These are phyloP conservation scores for Spermophilus dauricus DNA, from an alignment of 2,113 vertebrate genomes.

Conservation along the genomic window DNA sequence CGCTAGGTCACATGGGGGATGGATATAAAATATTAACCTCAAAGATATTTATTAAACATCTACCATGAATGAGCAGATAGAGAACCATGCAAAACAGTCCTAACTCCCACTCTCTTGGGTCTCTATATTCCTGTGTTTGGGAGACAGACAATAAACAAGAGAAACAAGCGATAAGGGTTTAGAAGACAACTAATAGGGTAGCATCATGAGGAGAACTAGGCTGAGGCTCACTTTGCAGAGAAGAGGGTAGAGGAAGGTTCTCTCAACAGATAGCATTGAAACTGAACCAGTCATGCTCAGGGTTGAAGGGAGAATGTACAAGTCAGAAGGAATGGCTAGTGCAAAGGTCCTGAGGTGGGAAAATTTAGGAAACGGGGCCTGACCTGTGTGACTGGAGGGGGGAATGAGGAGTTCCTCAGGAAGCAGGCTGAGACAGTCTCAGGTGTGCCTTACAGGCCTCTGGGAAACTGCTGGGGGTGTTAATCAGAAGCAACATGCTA, in stretches of 20 bases:
- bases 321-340: neutral
- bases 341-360: neutral
- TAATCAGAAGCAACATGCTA: neutral
- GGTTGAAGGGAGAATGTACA: neutral
- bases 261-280: neutral
- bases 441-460: neutral
- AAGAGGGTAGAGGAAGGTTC: neutral
- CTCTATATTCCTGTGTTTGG: neutral
- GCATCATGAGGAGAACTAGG: neutral
- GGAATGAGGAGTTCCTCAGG: too few relatives aligned
- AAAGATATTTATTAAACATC: neutral
- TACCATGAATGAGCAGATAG: neutral
- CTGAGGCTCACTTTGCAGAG: neutral
- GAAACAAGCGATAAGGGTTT: neutral
- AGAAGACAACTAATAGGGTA: neutral
- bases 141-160: constrained; percentile 37
- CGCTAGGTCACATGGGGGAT: neutral
- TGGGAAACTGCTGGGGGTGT: neutral
- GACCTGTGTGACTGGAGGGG: neutral
- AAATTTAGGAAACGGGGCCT: neutral
- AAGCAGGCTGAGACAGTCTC: neutral
- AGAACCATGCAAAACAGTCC: neutral
- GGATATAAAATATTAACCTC: neutral
- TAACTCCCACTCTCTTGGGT: neutral
- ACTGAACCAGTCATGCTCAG: neutral